Evolutionary conservation across 2,113 vertebrate species (phyloP).

Genomic region (Xyrauchen texanus): DNA sequence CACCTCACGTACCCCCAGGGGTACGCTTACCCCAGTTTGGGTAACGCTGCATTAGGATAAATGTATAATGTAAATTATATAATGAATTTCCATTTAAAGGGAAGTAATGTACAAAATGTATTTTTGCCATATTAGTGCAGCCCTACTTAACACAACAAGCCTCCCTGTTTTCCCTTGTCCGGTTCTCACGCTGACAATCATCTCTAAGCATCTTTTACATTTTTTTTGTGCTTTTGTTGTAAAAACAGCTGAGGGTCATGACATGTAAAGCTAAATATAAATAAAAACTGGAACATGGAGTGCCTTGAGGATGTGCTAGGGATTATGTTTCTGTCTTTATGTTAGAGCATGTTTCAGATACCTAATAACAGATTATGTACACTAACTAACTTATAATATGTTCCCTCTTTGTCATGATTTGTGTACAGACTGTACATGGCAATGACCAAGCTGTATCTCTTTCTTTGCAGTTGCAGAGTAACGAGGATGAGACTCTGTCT

Average conservation of each 20-base stretch:
- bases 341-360: not conserved
- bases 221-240: conserved; percentile 9
- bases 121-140: no score
- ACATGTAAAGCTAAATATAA: conserved; percentile 43
- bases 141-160: not conserved
- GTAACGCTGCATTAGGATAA: no score
- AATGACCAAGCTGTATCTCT: no score
- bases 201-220: not conserved
- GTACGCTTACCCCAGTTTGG: no score
- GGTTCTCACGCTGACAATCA: conserved; percentile 35
- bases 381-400: not conserved
- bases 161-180: conserved; percentile 2
- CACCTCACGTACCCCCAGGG: no score
- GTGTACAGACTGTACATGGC: no score
- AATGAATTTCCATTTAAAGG: no score
- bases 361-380: not conserved
- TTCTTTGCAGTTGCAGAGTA: conserved; percentile 84
- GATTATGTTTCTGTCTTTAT: conserved; percentile 5
- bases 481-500: conserved; percentile 84
- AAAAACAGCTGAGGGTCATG: conserved; percentile 34
- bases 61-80: no score
- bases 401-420: no score
- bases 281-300: conserved; percentile 10
- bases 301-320: conserved; percentile 8
- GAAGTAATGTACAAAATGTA: no score